Conservation (phyloP, 1,140 invertebrate genomes). For the Chlorops oryzae region DNA sequence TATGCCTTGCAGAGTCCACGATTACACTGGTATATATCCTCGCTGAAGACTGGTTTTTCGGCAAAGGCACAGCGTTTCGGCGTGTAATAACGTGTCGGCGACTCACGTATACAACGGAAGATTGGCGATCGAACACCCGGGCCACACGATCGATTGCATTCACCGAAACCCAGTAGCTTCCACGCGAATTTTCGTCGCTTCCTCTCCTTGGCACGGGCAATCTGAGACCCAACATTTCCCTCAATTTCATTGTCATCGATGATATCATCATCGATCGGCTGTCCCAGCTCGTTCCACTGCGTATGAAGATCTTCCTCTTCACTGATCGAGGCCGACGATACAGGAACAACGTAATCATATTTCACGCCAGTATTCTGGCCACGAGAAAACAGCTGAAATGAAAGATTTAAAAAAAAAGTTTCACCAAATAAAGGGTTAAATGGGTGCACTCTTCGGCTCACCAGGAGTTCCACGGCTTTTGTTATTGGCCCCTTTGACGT, state of each 20-base stretch:
- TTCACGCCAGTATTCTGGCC: conserved; percentile 72
- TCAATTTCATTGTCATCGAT: conserved; percentile 13
- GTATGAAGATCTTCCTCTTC: conserved; percentile 25
- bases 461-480: conserved; percentile 24
- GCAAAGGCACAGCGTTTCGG: conserved; percentile 59
- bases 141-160: conserved; percentile 72
- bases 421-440: background rate
- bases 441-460: conserved; percentile 9
- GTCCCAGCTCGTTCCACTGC: conserved; percentile 26
- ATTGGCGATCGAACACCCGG: conserved; percentile 66
- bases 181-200: conserved; percentile 62
- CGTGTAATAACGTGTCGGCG: conserved; percentile 55
- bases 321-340: conserved; percentile 38
- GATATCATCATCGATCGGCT: conserved; percentile 14
- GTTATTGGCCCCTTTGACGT: conserved; percentile 23
- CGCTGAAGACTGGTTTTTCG: conserved; percentile 52
- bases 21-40: conserved; percentile 60
- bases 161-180: conserved; percentile 68
- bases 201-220: conserved; percentile 37
- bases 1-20: conserved; percentile 58
- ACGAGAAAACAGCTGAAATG: conserved; percentile 62
- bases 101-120: conserved; percentile 58
- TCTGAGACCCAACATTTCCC: conserved; percentile 6
- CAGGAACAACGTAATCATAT: conserved; percentile 71
- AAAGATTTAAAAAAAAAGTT: conserved; percentile 4